Base-by-base conservation (phyloP, 2,888 invertebrate species). In the Erpobdella octoculata region DNA sequence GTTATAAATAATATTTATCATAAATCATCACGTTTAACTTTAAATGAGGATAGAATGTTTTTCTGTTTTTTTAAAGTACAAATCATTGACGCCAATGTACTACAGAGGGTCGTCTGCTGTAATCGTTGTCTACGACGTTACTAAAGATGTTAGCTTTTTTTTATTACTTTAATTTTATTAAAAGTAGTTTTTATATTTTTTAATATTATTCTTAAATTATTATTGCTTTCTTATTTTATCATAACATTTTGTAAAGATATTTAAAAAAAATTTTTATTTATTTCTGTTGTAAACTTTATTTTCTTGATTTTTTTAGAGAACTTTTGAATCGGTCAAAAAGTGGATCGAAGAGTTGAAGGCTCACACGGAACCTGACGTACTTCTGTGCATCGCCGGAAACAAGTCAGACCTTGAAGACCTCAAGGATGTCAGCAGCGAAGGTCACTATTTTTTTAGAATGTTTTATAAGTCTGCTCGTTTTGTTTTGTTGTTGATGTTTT, bases 41-140 rank as follows among this genome's bases (percentile, higher is more conserved):
- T 48, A 18, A 48, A 48, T 9, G 25, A 48, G 18, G 9, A 6
- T 3, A 5, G 25, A 48, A 5, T 9, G 5, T 48, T 48, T 25
- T 21, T 21, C 18, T 53, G 21, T 53, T 53, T 6, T 8, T 9
- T 12, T 1, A 21, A 28, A 84, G 84, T 84, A 83, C 75, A 78
- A 83, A 71, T 80, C 83, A 5, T 74, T 84, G 59, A 83, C 84
- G 2, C 83, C 83, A 0, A 83, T 84, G 83, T 84, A 84, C 74
- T 84, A 84, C 74, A 77, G 84, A 76, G 84, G 84, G 25, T 81
- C 84, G 25, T 79, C 81, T 3, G 84, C 83, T 31, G 83, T 84
- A 35, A 82, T 84, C 61, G 79, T 84, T 67, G 84, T 83, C 0
- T 84, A 83, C 77, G 84, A 84, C 76, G 80, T 84, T 21, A 84